Evolutionary conservation across 2,797 vertebrate species (phyloP), one percentile per base, ranked within the genome.

Genomic region (Paramormyrops hopkinsi): DNA sequence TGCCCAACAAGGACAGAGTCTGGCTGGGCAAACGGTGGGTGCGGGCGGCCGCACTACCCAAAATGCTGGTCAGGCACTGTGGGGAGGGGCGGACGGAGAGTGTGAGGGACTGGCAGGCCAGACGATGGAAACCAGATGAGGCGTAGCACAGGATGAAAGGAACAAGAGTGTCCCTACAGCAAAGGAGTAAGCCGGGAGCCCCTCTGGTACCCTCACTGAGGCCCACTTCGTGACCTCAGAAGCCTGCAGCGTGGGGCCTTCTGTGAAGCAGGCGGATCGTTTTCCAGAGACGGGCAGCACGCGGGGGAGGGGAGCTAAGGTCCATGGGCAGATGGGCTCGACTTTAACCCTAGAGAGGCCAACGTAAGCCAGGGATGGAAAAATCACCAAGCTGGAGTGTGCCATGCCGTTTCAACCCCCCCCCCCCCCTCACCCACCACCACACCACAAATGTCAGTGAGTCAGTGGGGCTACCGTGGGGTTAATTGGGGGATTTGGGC

Each of bases 51-150:
- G 22, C 29, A 50, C 22, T 25, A 33, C 62, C 33, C 22, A 54
- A 44, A 89, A 69, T 44, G 62, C 88, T 89, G 76, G 90, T 65
- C 90, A 90, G 91, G 79, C 88, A 51, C 25, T 33, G 86, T 85
- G 76, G 88, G 51, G 37, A 76, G 33, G 88, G 89, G 86, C 37
- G 87, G 53, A 76, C 83, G 88, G 79, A 44, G 87, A 44, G 87
- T 82, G 73, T 46, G 65, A 48, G 79, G 48, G 89, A 85, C 51
- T 53, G 89, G 83, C 56, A 14, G 48, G 83, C 48, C 50, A 29
- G 7, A 48, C 97, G 96, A 97, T 97, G 95, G 93, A 96, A 97
- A 97, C 96, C 97, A 97, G 97, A 97, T 97, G 97, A 79, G 73
- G 73, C 14, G 94, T 94, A 95, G 87, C 95, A 95, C 93, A 96